phyloP scores from a whole-genome alignment of 64 coral and sea anemone genomes.

The Orbicella faveolata region DNA sequence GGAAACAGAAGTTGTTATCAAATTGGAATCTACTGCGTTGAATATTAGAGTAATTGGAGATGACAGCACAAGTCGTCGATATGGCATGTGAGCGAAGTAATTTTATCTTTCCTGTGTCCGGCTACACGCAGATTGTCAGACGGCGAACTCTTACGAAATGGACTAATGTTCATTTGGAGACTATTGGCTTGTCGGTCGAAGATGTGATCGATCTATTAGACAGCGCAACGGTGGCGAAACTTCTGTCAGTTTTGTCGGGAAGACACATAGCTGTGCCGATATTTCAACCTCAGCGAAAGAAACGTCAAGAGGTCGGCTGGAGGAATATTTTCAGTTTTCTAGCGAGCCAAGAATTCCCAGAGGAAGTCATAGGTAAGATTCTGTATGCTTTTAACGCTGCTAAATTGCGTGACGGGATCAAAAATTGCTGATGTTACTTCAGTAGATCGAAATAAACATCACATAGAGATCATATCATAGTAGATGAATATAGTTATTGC shows the following conservation, averaged over 20 bases:
- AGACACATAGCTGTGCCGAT: slow-evolving; percentile 60
- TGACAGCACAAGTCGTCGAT: background rate
- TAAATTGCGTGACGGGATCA: background rate
- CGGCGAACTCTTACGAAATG: slow-evolving; percentile 92
- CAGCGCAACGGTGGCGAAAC: slow-evolving; percentile 32
- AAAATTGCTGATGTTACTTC: background rate
- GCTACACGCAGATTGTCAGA: slow-evolving; percentile 66
- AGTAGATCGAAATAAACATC: background rate
- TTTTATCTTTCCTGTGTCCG: background rate
- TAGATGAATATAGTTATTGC: too few relatives aligned
- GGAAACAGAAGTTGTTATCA: background rate
- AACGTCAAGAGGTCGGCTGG: slow-evolving; percentile 62
- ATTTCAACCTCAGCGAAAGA: slow-evolving; percentile 38
- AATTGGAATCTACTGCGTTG: too few relatives aligned
- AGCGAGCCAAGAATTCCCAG: slow-evolving; percentile 54
- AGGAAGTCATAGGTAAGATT: slow-evolving; percentile 25
- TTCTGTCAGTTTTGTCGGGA: slow-evolving; percentile 55
- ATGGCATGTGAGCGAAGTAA: background rate
- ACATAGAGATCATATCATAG: background rate
- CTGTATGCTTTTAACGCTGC: background rate
- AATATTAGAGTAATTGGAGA: background rate
- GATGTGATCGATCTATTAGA: slow-evolving; percentile 67
- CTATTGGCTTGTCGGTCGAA: slow-evolving; percentile 34
- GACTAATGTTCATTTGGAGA: slow-evolving; percentile 59
- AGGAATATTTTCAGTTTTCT: slow-evolving; percentile 61